A percentile compares a stretch with the other conserved stretches of the same genome.
Conservation (phyloP, 64 coral and sea anemone genomes). For the Stichodactyla mertensii region DNA sequence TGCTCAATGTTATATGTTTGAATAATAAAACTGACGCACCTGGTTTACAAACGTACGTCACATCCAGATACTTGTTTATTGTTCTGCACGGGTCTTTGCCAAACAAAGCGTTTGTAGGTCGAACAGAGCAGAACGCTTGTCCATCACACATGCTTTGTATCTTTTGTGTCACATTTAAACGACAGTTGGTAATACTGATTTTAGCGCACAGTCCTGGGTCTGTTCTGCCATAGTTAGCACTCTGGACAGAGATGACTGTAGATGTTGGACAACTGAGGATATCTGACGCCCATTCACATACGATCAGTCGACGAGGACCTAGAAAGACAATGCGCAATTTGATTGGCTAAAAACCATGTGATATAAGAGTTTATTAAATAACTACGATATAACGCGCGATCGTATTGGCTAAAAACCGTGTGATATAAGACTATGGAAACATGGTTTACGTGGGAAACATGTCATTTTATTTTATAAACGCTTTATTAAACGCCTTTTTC, state of each 20-base stretch:
- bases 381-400: no score
- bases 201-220: background rate
- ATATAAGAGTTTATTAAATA: no score
- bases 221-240: conserved; percentile 33
- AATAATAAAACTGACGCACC: conserved; percentile 9
- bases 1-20: no score
- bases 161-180: conserved; percentile 29
- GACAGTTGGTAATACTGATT: conserved; percentile 20
- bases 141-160: conserved; percentile 22
- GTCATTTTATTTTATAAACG: no score
- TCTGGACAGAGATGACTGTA: conserved; percentile 20
- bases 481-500: no score
- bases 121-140: conserved; percentile 19
- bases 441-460: no score
- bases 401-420: no score
- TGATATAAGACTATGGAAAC: no score
- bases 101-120: conserved; percentile 4
- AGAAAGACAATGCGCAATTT: background rate
- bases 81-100: conserved; percentile 29
- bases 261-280: conserved; percentile 48
- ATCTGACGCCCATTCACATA: conserved; percentile 36
- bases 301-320: conserved; percentile 36
- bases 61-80: conserved; percentile 34
- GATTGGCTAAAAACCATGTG: no score
- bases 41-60: conserved; percentile 12